These are phyloP conservation scores for Colistium nudipinnis DNA, from an alignment of 2,113 vertebrate species.

Conservation along the genomic window DNA sequence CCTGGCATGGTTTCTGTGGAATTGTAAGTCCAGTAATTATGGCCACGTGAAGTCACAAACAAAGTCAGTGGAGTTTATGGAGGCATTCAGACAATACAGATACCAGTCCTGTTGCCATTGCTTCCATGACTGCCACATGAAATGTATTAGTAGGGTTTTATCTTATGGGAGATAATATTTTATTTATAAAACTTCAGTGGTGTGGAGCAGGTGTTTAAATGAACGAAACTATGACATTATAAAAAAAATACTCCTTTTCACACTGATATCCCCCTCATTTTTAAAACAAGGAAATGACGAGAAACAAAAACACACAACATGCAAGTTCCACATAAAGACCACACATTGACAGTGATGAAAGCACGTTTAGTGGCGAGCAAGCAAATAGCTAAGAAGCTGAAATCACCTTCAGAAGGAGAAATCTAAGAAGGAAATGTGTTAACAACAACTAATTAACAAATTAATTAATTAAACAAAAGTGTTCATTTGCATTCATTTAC, in stretches of 20 bases:
- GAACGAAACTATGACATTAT: neutral
- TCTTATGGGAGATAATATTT: neutral
- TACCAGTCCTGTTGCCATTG: slow-evolving; percentile 8
- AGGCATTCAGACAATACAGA: slow-evolving; percentile 11
- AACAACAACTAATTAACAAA: no score
- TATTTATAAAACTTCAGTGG: slow-evolving; percentile 1
- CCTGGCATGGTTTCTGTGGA: slow-evolving; percentile 41
- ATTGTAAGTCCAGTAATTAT: slow-evolving; percentile 55
- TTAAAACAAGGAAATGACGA: neutral
- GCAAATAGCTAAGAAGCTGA: no score
- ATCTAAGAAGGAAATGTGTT: neutral
- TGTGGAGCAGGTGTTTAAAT: neutral
- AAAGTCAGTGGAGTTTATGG: slow-evolving; percentile 23
- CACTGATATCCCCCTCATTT: neutral
- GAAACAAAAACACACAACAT: neutral
- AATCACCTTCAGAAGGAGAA: neutral
- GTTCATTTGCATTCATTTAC: no score
- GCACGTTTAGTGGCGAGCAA: no score
- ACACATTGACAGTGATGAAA: neutral
- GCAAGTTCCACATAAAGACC: no score
- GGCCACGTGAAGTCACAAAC: slow-evolving; percentile 47
- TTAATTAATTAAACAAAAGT: no score
- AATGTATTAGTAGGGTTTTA: slow-evolving; percentile 19
- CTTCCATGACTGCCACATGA: neutral
- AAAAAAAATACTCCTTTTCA: neutral